Base-by-base conservation (phyloP, 2,888 invertebrate species). In the Arctia plantaginis region DNA sequence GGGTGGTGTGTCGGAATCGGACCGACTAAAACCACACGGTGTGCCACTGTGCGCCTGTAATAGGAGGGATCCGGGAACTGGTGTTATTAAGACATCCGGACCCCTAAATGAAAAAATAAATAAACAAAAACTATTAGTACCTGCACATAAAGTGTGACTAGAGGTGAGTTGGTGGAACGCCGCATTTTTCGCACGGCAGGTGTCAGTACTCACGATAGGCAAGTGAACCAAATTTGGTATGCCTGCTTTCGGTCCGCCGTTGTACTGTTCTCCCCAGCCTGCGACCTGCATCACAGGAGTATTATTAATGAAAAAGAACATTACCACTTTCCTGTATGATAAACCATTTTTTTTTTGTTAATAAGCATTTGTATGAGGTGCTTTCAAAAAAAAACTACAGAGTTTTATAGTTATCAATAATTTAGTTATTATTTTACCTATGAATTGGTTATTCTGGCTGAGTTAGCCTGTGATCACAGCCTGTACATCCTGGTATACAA, bases 191-290 rank as follows among this genome's bases (percentile, higher is more conserved):
- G 62, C 62, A 3, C 39, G 62, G 30, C 70, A 69, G n/a, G 59
- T 27, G 0, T 69, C 59, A n/a, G 41, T 62, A 27, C 7, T 41
- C 18, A 69, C 69, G 12, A 69, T 51, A 3, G 41, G 41, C 27
- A 70, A 13, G 0, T 44, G 0, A 30, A 62, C 70, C 62, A 7
- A 39, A 6, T 62, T 41, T 12, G 70, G 70, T 20, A 39, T 10
- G 41, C 41, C 30, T 20, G 62, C 12, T 13, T 20, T 59, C 30
- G 18, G 13, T 10, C 13, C 30, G 0, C 23, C 62, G 23, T 27
- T 44, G 12, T 18, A 13, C 10, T 62, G 59, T 62, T 70, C 41
- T 20, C 70, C 70, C 70, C 70, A 70, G 23, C 70, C 70, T 62
- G 70, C 70, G 12, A 70, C 70, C 70, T 70, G 41, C 39, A 44